Evolutionary conservation across 2,113 vertebrate genomes (phyloP), one percentile per base, ranked within the genome.

Genomic region (Gopherus flavomarginatus): DNA sequence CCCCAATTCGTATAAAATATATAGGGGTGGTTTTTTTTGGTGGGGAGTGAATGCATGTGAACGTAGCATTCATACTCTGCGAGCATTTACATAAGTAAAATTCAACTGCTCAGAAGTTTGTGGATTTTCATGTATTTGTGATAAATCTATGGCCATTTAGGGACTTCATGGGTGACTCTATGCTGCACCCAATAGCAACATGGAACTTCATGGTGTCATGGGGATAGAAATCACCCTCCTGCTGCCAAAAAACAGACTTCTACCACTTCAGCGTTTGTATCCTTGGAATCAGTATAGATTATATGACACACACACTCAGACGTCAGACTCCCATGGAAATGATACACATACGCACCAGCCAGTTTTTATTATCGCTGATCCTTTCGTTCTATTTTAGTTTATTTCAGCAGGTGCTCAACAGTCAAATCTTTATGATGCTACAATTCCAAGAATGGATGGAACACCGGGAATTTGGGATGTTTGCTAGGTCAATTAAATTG

Each of bases 341-440:
- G 26, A 52, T 72, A 49, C 31, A 10, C 62, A 65, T 35, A 72
- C 42, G 57, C 5, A 52, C 77, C 90, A 2, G 0, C 54, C 1
- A 0, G 5, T n/a, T 59, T 0, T 0, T 9, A 3, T 21, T 3
- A 11, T 87, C 83, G 49, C 90, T n/a, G 8, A 1, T 57, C 85
- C 53, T 6, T 8, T 81, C 35, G 16, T 80, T 12, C 52, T 78
- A 7, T 24, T 14, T 44, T 2, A 83, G 26, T 72, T 35, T 50
- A 85, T 72, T 72, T 52, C 62, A 53, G 47, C 35, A 16, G 35
- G 49, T 35, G 42, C 47, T 50, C 31, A 38, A 75, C 24, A 11
- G 12, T 7, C 1, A 29, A 12, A 52, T 24, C 49, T 69, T 47
- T n/a, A 38, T 4, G 3, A 86, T 0, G 2, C 89, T 69, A 10